Percentiles rank a stretch among this genome's conserved stretches.
Conservation (phyloP, 2,113 vertebrate genomes). For the Cottus gobio region DNA sequence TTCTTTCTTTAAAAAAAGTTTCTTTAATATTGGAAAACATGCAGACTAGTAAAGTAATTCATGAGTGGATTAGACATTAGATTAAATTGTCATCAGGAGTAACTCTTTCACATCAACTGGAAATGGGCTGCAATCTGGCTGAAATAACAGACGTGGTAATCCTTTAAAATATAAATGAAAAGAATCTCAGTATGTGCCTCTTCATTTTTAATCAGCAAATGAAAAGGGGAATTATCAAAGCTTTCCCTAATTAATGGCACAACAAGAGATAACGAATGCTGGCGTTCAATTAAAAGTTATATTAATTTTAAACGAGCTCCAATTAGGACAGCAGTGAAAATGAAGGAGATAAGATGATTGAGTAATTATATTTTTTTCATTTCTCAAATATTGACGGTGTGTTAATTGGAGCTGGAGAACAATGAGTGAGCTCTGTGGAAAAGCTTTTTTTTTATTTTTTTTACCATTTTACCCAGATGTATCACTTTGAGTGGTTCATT, state of each 20-base stretch:
- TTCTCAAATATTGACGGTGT: constrained; percentile 75
- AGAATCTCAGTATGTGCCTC: constrained; percentile 31
- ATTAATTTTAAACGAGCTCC: constrained; percentile 83
- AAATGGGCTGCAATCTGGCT: constrained; percentile 19
- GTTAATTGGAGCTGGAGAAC: constrained; percentile 72
- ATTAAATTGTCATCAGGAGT: constrained; percentile 17
- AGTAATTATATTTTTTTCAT: constrained; percentile 73
- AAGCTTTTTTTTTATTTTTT: constrained; percentile 27
- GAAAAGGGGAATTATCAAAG: constrained; percentile 66
- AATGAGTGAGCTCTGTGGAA: constrained; percentile 54
- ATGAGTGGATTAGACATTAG: constrained; percentile 1
- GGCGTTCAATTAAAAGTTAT: constrained; percentile 80
- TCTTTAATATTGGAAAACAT: background rate
- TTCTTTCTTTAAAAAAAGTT: background rate
- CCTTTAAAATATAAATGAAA: constrained; percentile 45
- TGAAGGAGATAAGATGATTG: constrained; percentile 76
- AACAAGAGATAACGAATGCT: constrained; percentile 68
- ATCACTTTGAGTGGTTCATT: background rate
- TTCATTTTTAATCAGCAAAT: constrained; percentile 65
- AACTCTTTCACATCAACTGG: constrained; percentile 5
- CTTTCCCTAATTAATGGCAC: constrained; percentile 71
- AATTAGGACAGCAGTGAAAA: constrained; percentile 78
- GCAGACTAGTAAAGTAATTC: background rate
- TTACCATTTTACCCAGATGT: background rate
- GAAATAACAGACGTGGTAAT: constrained; percentile 17